Percentiles rank a stretch among this genome's conserved stretches.
Conservation (phyloP, 2,113 vertebrate species). For the Hippocampus abdominalis region DNA sequence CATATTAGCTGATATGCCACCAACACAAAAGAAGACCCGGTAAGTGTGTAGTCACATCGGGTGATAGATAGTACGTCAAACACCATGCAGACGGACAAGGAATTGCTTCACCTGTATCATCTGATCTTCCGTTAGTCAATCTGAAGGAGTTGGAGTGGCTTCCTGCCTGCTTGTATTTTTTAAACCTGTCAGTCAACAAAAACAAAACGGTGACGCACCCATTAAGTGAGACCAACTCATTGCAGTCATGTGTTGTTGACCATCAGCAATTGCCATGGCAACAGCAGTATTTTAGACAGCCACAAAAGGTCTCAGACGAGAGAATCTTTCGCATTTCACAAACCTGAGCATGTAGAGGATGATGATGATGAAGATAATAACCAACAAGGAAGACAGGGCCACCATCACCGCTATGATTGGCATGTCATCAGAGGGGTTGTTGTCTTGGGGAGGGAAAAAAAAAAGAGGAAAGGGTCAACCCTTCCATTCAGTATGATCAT, state of each 20-base stretch:
- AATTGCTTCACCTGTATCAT: conserved; percentile 83
- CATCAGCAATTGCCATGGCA: conserved; percentile 38
- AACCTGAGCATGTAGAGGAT: conserved; percentile 98
- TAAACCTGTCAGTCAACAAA: conserved; percentile 80
- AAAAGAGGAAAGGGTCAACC: not conserved
- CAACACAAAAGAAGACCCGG: conserved; percentile 12
- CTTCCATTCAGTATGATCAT: not conserved
- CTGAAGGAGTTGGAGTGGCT: conserved; percentile 97
- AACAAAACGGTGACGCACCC: conserved; percentile 8
- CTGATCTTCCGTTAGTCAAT: conserved; percentile 87
- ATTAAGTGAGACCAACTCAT: not conserved
- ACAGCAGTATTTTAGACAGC: conserved; percentile 26
- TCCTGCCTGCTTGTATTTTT: conserved; percentile 97
- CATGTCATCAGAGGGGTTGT: conserved; percentile 75
- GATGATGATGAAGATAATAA: conserved; percentile 98
- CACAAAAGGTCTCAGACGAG: conserved; percentile 9
- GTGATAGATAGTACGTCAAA: not conserved
- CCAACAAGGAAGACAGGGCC: conserved; percentile 91
- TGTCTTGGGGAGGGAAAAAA: conserved; percentile 22
- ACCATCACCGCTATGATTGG: conserved; percentile 96
- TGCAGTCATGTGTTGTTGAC: conserved; percentile 19
- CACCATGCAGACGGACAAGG: not conserved
- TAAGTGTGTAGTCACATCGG: not conserved
- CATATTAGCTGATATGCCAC: conserved; percentile 6
- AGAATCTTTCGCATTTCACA: conserved; percentile 39